Conservation (phyloP, 2,888 invertebrate genomes). For the Eilema caniola region DNA sequence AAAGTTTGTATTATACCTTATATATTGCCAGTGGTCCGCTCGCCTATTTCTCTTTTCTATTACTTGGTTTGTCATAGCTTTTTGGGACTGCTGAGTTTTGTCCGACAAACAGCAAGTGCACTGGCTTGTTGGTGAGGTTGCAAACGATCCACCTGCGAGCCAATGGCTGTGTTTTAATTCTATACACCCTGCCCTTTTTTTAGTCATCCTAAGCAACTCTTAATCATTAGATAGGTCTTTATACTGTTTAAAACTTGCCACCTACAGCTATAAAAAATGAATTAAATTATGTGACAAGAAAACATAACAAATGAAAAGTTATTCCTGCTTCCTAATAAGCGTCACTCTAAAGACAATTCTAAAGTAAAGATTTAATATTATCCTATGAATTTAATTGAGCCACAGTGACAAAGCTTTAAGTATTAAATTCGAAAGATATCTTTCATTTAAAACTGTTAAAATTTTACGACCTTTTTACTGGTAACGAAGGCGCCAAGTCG, state of each 20-base stretch:
- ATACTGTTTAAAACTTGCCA: neutral
- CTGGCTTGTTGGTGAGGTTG: no score
- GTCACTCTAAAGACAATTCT: slow-evolving; percentile 31
- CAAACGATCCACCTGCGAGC: no score
- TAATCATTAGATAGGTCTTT: no score
- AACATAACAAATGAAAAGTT: neutral
- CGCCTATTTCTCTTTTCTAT: no score
- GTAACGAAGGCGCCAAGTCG: neutral
- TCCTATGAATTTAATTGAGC: slow-evolving; percentile 47
- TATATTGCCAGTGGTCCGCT: no score
- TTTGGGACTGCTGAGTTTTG: no score
- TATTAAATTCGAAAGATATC: slow-evolving; percentile 26
- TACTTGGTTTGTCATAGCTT: no score
- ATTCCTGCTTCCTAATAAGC: neutral
- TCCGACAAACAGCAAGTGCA: no score
- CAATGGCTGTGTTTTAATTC: no score
- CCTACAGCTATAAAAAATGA: neutral
- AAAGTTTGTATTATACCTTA: no score
- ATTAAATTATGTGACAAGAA: neutral
- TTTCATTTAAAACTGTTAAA: slow-evolving; percentile 25
- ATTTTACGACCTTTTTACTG: slow-evolving; percentile 11
- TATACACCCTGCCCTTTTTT: no score
- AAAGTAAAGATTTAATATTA: slow-evolving; percentile 40
- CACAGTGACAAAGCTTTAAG: slow-evolving; percentile 23
- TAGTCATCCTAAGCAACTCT: no score